Evolutionary conservation across 2,113 vertebrate genomes (phyloP).

Genomic region (Mus spicilegus): DNA sequence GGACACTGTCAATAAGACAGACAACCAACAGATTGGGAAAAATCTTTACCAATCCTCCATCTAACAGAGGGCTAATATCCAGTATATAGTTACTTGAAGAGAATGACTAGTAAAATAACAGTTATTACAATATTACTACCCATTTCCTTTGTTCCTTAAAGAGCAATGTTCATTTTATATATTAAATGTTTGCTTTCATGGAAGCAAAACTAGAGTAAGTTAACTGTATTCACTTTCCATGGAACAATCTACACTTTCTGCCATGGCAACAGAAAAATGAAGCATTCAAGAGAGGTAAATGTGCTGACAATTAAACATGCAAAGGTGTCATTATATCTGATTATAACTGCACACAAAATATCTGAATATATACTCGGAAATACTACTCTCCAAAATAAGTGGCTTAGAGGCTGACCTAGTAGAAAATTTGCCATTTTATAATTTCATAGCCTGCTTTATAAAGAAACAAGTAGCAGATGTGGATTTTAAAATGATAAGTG

Average conservation of each 20-base stretch:
- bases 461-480: background rate
- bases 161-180: background rate
- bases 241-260: background rate
- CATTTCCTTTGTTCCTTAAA: background rate
- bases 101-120: background rate
- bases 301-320: slow-evolving; percentile 43
- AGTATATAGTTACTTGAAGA: background rate
- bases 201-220: slow-evolving; percentile 1
- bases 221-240: background rate
- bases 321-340: background rate
- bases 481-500: slow-evolving; percentile 40
- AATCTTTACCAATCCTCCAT: too few relatives aligned
- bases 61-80: too few relatives aligned
- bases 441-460: background rate
- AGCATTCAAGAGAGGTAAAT: background rate
- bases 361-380: background rate
- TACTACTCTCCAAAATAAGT: background rate
- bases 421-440: background rate
- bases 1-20: too few relatives aligned
- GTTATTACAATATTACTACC: background rate
- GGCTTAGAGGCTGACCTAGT: background rate
- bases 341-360: background rate
- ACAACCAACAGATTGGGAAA: too few relatives aligned
- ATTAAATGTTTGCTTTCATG: background rate
- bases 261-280: slow-evolving; percentile 13